Base-by-base conservation (phyloP, 2,888 invertebrate species). In the Volucella inanis region DNA sequence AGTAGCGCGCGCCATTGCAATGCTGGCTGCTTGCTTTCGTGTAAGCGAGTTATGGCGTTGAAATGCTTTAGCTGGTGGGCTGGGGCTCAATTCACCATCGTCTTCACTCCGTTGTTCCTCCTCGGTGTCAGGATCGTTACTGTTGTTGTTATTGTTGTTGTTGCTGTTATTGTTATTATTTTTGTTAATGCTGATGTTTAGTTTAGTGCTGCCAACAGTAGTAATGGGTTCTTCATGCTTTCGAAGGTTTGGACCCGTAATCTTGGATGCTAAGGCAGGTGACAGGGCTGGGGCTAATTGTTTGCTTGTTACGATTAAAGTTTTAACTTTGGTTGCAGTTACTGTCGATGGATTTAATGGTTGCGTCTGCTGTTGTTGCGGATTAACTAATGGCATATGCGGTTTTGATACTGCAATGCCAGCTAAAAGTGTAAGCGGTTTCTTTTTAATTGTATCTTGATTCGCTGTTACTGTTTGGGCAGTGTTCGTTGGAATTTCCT, bases 31-130 rank as follows among this genome's bases (percentile, higher is more conserved):
- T 43, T 94, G 93, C 89, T 94, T 94, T 77, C 94, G 91, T 15
- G 94, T 94, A 39, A 94, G 90, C 85, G 94, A 94, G 89, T 94
- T 94, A 90, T 94, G 94, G 0, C 94, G 93, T 90, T 94, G 93
- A 92, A 94, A 92, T n/a, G 91, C 92, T 88, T 92, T 92, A 22
- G 92, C 90, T 15, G 92, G 92, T 67, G 92, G 92, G 83, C 92
- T 92, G n/a, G 92, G 92, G 88, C 92, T 92, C 43, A 92, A 87
- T 75, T 92, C 92, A 22, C 91, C 92, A 67, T 91, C 91, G 22
- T 92, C 91, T 77, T 92, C 91, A 78, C 91, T 92, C 6, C 90
- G 90, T 45, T 91, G 90, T 70, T 92, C 91, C 75, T 91, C 89
- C 74, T 92, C 92, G 3, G 90, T 82, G 64, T 84, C 86, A 59